Evolutionary conservation across 1,140 invertebrate genomes (phyloP).

Genomic region (Drosophila grimshawi): DNA sequence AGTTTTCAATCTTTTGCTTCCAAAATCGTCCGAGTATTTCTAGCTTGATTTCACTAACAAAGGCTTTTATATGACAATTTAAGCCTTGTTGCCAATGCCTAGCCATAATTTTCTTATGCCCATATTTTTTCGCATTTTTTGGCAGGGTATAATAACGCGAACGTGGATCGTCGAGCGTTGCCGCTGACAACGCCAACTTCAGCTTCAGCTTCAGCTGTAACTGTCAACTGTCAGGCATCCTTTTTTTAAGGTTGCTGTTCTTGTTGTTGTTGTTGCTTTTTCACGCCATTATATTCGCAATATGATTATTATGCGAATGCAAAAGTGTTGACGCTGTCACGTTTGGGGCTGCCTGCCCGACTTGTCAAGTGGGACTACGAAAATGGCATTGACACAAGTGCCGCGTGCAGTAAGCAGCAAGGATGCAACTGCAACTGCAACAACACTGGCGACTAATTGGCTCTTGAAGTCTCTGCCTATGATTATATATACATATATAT

Average conservation of each 20-base stretch:
- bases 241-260: slow-evolving; percentile 33
- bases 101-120: no score
- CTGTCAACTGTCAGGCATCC: slow-evolving; percentile 72
- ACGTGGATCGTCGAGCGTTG: slow-evolving; percentile 38
- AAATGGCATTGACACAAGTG: slow-evolving; percentile 49
- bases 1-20: no score
- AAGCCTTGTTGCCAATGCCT: no score
- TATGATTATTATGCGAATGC: slow-evolving; percentile 81
- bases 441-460: slow-evolving; percentile 60
- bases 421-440: slow-evolving; percentile 20
- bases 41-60: no score
- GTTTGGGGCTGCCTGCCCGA: slow-evolving; percentile 61
- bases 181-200: slow-evolving; percentile 43
- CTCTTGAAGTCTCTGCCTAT: slow-evolving; percentile 13
- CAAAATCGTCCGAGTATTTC: no score
- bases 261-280: slow-evolving; percentile 55
- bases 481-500: background rate
- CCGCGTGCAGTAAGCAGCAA: slow-evolving; percentile 17
- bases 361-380: slow-evolving; percentile 67
- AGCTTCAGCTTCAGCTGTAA: slow-evolving; percentile 57
- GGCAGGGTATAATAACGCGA: slow-evolving; percentile 15
- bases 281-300: slow-evolving; percentile 78
- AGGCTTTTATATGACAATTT: no score
- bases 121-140: background rate
- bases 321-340: slow-evolving; percentile 79